Percentiles rank a stretch among this genome's conserved stretches.
These are phyloP conservation scores for Halictus quadricinctus DNA, from an alignment of 2,888 invertebrate genomes.

Conservation along the genomic window DNA sequence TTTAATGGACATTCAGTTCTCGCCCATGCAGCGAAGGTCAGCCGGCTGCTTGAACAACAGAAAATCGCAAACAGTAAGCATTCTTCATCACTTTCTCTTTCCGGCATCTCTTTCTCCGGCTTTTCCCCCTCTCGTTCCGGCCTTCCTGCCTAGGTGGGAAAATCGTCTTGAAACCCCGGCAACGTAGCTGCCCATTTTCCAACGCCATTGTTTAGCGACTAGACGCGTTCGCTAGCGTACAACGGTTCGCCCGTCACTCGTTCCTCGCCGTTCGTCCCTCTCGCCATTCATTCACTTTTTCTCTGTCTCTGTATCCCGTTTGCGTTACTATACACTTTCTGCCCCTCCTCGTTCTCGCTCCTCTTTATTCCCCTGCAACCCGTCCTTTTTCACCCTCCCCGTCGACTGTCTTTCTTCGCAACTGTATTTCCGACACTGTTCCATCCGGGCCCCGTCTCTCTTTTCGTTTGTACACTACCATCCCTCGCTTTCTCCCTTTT, in stretches of 20 bases:
- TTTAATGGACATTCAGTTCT: background rate
- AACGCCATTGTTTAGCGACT: constrained; percentile 62
- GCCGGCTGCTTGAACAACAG: background rate
- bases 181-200: constrained; percentile 58
- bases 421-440: constrained; percentile 3
- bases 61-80: constrained; percentile 27
- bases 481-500: background rate
- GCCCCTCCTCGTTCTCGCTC: background rate
- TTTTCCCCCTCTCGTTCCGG: background rate
- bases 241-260: constrained; percentile 40
- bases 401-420: background rate
- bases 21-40: background rate
- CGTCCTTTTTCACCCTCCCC: background rate
- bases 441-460: constrained; percentile 12
- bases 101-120: constrained; percentile 9
- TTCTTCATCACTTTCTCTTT: constrained; percentile 32
- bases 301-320: constrained; percentile 28
- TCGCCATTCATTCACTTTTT: constrained; percentile 10
- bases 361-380: background rate
- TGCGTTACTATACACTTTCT: constrained; percentile 17
- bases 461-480: background rate
- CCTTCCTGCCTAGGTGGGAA: background rate
- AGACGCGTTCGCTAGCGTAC: constrained; percentile 47
- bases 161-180: constrained; percentile 40
- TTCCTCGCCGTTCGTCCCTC: constrained; percentile 26